Evolutionary conservation across 1,140 invertebrate species (phyloP), one percentile per base, ranked within the genome.

Genomic region (Drosophila guanche): DNA sequence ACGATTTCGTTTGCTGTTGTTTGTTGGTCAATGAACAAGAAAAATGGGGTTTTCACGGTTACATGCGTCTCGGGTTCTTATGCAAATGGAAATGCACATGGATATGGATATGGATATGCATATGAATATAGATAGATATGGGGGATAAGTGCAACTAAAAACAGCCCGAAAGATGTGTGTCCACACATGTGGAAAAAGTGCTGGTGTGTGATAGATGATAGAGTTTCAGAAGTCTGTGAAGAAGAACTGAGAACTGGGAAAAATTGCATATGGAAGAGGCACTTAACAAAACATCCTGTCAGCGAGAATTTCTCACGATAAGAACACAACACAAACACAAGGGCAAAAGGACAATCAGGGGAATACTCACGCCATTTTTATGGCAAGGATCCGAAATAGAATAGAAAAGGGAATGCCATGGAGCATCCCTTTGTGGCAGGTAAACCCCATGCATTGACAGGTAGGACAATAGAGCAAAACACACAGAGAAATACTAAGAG

Each of bases 11-110:
- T 52, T 51, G 41, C 33, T 65, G 59, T 52, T 70, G 55, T 42
- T 75, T 50, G 77, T 84, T 85, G 83, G 81, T 86, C 81, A 86
- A 88, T 86, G 81, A 86, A 86, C 81, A 86, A 86, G 81, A 86
- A 86, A 86, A 86, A 86, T 86, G 69, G 83, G 83, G 70, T 78
- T 86, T 86, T 86, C 81, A 86, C 81, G 81, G 81, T 86, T 86
- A 88, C 81, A 88, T 86, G 81, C 81, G 83, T 85, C 81, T 53
- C 55, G 20, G n/a, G 56, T 37, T 69, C 52, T 25, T 51, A 37
- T 67, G 57, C 65, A 57, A 37, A 50, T 12, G 57, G 40, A 53
- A 43, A 60, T 60, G 29, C 40, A 25, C 27, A 41, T 50, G 55
- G 42, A 48, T 68, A 68, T 55, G 51, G 22, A 55, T 63, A 65